Evolutionary conservation across 2,888 invertebrate species (phyloP), one percentile per base, ranked within the genome.

Genomic region (Macaria notata): DNA sequence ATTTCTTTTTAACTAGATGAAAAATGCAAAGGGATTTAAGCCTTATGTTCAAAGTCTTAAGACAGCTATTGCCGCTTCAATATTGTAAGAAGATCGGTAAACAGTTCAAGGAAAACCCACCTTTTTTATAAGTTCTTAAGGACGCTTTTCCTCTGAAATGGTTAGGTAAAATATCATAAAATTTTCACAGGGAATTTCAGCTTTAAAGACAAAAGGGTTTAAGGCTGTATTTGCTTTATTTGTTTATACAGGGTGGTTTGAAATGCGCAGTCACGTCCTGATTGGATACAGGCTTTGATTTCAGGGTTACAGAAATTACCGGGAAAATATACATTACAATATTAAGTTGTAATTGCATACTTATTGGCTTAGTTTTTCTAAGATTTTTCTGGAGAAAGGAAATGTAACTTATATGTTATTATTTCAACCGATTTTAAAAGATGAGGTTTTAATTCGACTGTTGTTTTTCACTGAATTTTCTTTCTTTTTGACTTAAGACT

Each of bases 201-300:
- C 33, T 36, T 36, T 4, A 36, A 36, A 36, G 7, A 36, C 4
- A 36, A 36, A 19, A 2, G 19, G 19, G 19, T 19, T 19, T 19
- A 19, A 19, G 19, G 4, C 2, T 36, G 7, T 7, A 7, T 36
- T 36, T 6, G 33, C 4, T 6, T 33, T 50, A 41, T 42, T 50
- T 41, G 46, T 30, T 4, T 52, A 41, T 39, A 52, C 46, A 39
- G 39, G 19, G 9, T 46, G 46, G n/a, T 48, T 56, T 48, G 31
- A 36, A 56, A 48, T 57, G 46, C 56, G 52, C 6, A 31, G 49
- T 46, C 53, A 58, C 53, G 57, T 49, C 3, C 4, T 49, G 53
- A 58, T 58, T 49, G 57, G 49, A 58, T 5, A 31, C 33, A 44
- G 56, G 56, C 43, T 58, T 58, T 58, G 53, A 49, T 53, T 52